Base-by-base conservation (phyloP, 2,888 invertebrate genomes). In the Spisula solida region DNA sequence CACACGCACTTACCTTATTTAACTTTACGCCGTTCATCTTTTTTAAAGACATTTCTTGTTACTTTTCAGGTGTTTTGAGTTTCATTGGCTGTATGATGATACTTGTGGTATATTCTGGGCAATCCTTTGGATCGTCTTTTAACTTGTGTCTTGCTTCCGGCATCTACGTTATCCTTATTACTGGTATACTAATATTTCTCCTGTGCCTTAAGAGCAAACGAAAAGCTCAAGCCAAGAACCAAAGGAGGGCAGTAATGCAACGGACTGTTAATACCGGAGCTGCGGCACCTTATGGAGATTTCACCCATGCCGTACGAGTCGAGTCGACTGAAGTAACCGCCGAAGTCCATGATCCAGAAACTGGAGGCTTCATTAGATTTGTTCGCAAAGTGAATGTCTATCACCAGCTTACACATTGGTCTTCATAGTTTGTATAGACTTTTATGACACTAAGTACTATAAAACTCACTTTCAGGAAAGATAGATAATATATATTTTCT, bases 31-130 rank as follows among this genome's bases (percentile, higher is more conserved):
- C 41, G 41, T 41, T 41, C 41, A 41, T 41, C 41, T 41, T 41
- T 41, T 41, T 41, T 41, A 5, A 41, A 41, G 8, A 41, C 41
- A 51, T 51, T 10, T 66, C 5, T 20, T 41, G 66, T 66, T 60
- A 55, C 4, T 20, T 79, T 79, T 31, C 56, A 85, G 85, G 85
- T 34, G 20, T 85, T 20, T 20, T 78, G 34, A 85, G 85, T 85
- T 79, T 85, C 29, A 56, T 79, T 16, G 85, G 85, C 5, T 85
- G 85, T 41, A 85, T 85, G 79, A 79, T 85, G 0, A n/a, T 85
- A n/a, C 56, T 31, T 29, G 47, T 34, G 6, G 79, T 55, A 31
- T 85, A 56, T 48, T 85, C 85, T n/a, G 79, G 79, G 20, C 41
- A 31, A n/a, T 79, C 48, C 5, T 41, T 79, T n/a, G 85, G 85